Evolutionary conservation across 2,113 vertebrate genomes (phyloP).

Genomic region (Ochotona princeps): DNA sequence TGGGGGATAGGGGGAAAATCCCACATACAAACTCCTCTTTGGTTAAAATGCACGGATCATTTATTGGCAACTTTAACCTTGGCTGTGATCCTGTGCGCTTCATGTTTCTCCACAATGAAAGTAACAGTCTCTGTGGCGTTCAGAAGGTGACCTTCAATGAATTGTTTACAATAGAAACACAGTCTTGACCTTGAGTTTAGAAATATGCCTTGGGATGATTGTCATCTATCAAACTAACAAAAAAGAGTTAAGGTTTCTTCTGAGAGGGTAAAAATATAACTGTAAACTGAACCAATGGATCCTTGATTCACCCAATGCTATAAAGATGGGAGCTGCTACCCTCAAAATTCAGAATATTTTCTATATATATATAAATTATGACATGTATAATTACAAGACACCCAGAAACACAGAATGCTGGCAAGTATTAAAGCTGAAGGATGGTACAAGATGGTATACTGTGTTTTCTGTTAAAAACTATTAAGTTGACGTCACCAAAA

Average conservation of each 20-base stretch:
- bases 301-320: background rate
- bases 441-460: background rate
- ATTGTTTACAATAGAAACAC: background rate
- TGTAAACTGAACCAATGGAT: background rate
- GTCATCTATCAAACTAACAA: background rate
- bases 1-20: slow-evolving; percentile 58
- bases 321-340: background rate
- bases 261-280: background rate
- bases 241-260: background rate
- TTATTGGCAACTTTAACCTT: slow-evolving; percentile 29
- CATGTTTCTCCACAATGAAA: background rate
- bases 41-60: slow-evolving; percentile 71
- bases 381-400: background rate
- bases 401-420: background rate
- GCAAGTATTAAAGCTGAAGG: background rate
- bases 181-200: background rate
- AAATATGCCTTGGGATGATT: background rate
- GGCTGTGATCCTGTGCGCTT: background rate
- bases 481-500: background rate
- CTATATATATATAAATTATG: background rate
- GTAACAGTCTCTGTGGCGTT: background rate
- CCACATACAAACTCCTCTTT: slow-evolving; percentile 64
- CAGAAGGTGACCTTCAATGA: background rate
- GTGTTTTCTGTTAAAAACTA: background rate
- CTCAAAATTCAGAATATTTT: background rate